A percentile compares a stretch with the other conserved stretches of the same genome.
Conservation (phyloP, 1,140 invertebrate genomes). For the Drosophila repletoides region DNA sequence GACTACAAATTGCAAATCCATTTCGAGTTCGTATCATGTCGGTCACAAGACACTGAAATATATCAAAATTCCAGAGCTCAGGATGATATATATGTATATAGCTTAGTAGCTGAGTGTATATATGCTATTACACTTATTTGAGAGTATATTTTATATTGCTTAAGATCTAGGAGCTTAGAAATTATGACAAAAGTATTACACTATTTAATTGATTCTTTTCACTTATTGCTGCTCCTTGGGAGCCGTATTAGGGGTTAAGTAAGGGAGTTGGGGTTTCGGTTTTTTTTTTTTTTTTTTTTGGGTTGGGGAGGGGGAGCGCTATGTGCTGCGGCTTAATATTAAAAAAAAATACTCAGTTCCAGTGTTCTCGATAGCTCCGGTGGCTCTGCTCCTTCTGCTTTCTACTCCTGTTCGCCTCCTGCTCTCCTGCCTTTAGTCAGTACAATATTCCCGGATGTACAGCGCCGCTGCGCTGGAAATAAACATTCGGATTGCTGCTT, state of each 20-base stretch:
- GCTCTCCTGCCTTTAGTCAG: slow-evolving; percentile 72
- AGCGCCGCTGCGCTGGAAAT: slow-evolving; percentile 89
- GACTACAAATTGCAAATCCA: slow-evolving; percentile 45
- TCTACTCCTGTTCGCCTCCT: background rate
- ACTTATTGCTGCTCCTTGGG: slow-evolving; percentile 76
- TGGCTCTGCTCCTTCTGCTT: slow-evolving; percentile 30
- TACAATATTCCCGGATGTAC: slow-evolving; percentile 93
- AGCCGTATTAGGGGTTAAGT: slow-evolving; percentile 49
- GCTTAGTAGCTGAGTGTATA: slow-evolving; percentile 22
- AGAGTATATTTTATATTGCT: slow-evolving; percentile 5
- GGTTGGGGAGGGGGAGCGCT: slow-evolving; percentile 24
- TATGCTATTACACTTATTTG: background rate
- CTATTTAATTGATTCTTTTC: slow-evolving; percentile 55
- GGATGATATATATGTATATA: slow-evolving; percentile 13
- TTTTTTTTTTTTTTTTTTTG: too few relatives aligned
- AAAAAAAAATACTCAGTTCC: slow-evolving; percentile 77
- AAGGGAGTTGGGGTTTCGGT: background rate
- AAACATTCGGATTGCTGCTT: slow-evolving; percentile 92
- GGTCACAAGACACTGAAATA: slow-evolving; percentile 20
- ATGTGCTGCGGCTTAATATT: slow-evolving; percentile 58
- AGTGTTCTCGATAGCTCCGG: slow-evolving; percentile 70
- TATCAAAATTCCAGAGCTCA: slow-evolving; percentile 29
- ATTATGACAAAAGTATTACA: slow-evolving; percentile 71
- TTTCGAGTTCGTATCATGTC: slow-evolving; percentile 19
- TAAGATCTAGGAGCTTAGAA: slow-evolving; percentile 55